Conservation (phyloP, 2,797 vertebrate genomes). For the Vultur gryphus region DNA sequence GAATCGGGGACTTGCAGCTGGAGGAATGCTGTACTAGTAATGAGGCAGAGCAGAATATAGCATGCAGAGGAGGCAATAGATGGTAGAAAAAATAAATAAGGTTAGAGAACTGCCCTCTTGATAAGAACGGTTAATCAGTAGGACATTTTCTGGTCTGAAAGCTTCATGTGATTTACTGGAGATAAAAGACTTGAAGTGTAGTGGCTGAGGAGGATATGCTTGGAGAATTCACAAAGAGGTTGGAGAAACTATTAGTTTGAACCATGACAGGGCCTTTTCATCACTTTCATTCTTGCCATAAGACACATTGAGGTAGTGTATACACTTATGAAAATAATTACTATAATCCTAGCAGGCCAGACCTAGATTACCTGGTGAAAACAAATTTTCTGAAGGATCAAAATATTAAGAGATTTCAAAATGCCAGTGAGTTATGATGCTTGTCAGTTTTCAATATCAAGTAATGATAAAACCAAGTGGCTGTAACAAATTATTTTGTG, state of each 20-base stretch:
- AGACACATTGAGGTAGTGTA: not conserved
- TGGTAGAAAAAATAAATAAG: not conserved
- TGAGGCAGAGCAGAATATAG: not conserved
- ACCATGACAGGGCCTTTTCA: conserved; percentile 4
- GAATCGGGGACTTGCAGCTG: not conserved
- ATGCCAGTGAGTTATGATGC: conserved; percentile 18
- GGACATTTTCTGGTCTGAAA: conserved; percentile 44
- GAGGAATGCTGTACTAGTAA: not conserved
- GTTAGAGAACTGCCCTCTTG: not conserved
- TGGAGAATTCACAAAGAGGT: conserved; percentile 35
- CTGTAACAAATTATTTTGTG: conserved; percentile 54
- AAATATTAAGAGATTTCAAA: conserved; percentile 16
- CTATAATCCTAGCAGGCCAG: not conserved
- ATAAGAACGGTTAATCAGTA: conserved; percentile 46
- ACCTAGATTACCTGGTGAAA: not conserved
- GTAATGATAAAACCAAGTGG: conserved; percentile 44
- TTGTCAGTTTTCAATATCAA: conserved; percentile 31
- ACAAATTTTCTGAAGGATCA: conserved; percentile 3
- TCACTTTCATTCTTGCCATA: conserved; percentile 12
- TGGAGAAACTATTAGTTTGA: conserved; percentile 29
- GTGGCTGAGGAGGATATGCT: conserved; percentile 32
- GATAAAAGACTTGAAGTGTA: conserved; percentile 36
- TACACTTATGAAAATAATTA: conserved; percentile 19
- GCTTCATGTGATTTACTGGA: conserved; percentile 34
- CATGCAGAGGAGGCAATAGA: not conserved